These are phyloP conservation scores for Mus musculus DNA, from an alignment of 2,113 vertebrate species.

Conservation along the genomic window DNA sequence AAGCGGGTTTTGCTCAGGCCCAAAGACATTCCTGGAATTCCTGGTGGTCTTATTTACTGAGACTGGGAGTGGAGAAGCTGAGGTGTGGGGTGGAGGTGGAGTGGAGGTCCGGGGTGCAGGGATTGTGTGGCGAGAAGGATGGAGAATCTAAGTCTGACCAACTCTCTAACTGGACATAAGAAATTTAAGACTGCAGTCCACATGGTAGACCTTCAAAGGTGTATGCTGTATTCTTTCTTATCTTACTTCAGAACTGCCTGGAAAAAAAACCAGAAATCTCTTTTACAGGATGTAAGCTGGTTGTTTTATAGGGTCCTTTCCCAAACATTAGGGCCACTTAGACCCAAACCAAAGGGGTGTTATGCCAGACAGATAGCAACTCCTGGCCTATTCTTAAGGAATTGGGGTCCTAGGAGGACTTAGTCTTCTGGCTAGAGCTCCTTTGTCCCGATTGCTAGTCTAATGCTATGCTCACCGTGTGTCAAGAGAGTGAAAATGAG, in stretches of 20 bases:
- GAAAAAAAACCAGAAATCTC: neutral
- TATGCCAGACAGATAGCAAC: neutral
- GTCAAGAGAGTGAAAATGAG: neutral
- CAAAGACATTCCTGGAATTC: neutral
- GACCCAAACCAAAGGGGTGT: constrained; percentile 15
- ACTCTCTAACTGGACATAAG: neutral
- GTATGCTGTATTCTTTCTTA: neutral
- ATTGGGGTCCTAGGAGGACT: neutral
- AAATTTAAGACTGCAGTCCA: neutral
- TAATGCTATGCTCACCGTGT: neutral
- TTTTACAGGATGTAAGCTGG: neutral
- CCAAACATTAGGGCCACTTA: constrained; percentile 39
- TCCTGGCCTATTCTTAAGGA: neutral
- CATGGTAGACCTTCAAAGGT: constrained; percentile 8
- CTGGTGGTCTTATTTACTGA: neutral
- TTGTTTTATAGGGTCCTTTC: neutral
- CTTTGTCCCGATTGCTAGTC: neutral
- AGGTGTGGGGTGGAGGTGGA: neutral
- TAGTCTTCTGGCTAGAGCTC: neutral
- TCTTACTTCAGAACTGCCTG: neutral
- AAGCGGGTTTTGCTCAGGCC: neutral
- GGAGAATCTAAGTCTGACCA: neutral
- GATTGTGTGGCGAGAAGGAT: neutral
- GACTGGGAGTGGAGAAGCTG: neutral
- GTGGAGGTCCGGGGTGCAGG: neutral